Conservation (phyloP, 2,113 vertebrate genomes). For the Rana temporaria region DNA sequence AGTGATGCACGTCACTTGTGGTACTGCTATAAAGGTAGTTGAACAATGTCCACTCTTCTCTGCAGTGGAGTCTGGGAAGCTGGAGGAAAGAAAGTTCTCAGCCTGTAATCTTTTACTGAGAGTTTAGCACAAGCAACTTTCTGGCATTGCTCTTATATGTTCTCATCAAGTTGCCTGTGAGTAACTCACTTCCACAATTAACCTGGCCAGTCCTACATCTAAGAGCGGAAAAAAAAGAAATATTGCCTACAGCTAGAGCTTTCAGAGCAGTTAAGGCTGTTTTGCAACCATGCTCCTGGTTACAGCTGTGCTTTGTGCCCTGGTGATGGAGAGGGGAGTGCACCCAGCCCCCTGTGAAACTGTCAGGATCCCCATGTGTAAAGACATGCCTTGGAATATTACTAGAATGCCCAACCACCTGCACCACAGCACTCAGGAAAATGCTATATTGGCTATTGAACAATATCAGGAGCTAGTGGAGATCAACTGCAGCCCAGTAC, state of each 20-base stretch:
- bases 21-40: constrained; percentile 69
- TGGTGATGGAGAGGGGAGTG: constrained; percentile 66
- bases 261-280: not conserved
- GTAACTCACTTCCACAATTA: not conserved
- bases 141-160: not conserved
- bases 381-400: constrained; percentile 82
- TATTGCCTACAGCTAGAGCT: not conserved
- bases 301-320: constrained; percentile 64
- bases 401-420: constrained; percentile 85
- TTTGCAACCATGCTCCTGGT: constrained; percentile 48
- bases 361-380: constrained; percentile 82
- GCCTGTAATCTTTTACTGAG: not conserved
- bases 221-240: not conserved
- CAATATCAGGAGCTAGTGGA: constrained; percentile 80
- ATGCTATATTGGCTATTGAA: constrained; percentile 80
- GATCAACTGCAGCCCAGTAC: constrained; percentile 75
- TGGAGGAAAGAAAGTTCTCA: constrained; percentile 12
- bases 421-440: constrained; percentile 84
- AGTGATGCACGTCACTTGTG: constrained; percentile 70
- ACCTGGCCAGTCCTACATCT: not conserved
- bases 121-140: not conserved
- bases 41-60: constrained; percentile 63
- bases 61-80: constrained; percentile 35
- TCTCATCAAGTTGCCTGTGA: not conserved
- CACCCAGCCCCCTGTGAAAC: constrained; percentile 78